Base-by-base conservation (phyloP, 2,113 vertebrate genomes). In the Terrapene triunguis region DNA sequence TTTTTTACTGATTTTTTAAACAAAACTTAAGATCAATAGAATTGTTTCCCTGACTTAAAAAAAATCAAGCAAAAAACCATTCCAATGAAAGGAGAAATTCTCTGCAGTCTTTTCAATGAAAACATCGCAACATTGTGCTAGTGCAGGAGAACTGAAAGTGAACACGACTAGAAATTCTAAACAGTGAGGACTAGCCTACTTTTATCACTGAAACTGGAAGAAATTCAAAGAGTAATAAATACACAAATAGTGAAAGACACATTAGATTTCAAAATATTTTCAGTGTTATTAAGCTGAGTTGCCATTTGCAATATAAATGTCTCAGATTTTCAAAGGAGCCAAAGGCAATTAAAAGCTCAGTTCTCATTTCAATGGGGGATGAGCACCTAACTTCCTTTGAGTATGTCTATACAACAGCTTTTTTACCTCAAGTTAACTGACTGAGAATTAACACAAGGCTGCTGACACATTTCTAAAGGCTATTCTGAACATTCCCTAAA, bases 381-480 rank as follows among this genome's bases (percentile, higher is more conserved):
- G 42, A 38, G n/a, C 19, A 72, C n/a, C n/a, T 38, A 72, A 5
- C 65, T 72, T 72, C n/a, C 65, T 72, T 22, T 22, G 65, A 9
- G n/a, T 72, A 72, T n/a, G n/a, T 38, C n/a, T 38, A 10, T 19
- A 72, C n/a, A 38, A n/a, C 19, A 72, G 65, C 19, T 72, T 72
- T 72, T 72, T 38, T 38, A 72, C n/a, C n/a, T 72, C n/a, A n/a
- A 78, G 25, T 47, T 78, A 78, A 44, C 74, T 8, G 38, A 47
- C 42, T 78, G 74, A 11, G 42, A 44, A 47, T 95, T 92, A 93
- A 65, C 92, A 89, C 90, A 94, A 92, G 93, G 89, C 91, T 92
- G 84, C n/a, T 44, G 94, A 94, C 54, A 51, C 10, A 87, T 78
- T 87, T 89, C 76, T 86, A 16, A 95, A 80, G 42, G 65, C 50